These are phyloP conservation scores for Diabrotica undecimpunctata DNA, from an alignment of 1,140 invertebrate species.

Conservation along the genomic window DNA sequence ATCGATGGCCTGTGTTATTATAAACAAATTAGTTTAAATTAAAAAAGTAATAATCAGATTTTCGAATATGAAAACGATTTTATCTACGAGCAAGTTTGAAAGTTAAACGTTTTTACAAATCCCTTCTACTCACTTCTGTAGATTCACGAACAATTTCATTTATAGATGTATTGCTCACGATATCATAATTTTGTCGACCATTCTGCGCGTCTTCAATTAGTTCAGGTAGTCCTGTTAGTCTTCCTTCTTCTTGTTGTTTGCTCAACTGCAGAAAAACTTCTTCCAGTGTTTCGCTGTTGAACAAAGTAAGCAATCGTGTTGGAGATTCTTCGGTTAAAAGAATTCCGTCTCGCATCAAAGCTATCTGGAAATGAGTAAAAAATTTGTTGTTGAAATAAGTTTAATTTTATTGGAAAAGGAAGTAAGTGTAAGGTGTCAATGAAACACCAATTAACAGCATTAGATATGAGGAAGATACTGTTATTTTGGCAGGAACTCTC, in stretches of 20 bases:
- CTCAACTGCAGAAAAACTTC: conserved; percentile 71
- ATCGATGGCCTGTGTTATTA: too few relatives aligned
- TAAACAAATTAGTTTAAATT: too few relatives aligned
- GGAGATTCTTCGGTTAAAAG: conserved; percentile 84
- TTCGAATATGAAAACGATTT: too few relatives aligned
- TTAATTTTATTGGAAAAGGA: too few relatives aligned
- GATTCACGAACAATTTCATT: conserved; percentile 27
- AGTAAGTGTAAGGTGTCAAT: too few relatives aligned
- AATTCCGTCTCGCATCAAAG: conserved; percentile 80
- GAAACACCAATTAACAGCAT: too few relatives aligned
- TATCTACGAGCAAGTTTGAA: too few relatives aligned
- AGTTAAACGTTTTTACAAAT: too few relatives aligned
- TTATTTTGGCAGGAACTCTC: too few relatives aligned
- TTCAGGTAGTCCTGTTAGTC: not conserved
- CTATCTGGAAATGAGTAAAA: conserved; percentile 61
- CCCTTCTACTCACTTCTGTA: conserved; percentile 28
- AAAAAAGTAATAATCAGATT: too few relatives aligned
- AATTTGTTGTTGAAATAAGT: too few relatives aligned
- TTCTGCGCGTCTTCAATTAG: not conserved
- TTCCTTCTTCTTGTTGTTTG: conserved; percentile 55
- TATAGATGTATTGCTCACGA: conserved; percentile 23
- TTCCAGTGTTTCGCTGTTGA: conserved; percentile 64
- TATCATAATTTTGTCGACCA: conserved; percentile 13
- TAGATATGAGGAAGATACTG: too few relatives aligned
- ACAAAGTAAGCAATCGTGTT: conserved; percentile 57